Evolutionary conservation across 2,113 vertebrate genomes (phyloP).

Genomic region (Lasiurus borealis): DNA sequence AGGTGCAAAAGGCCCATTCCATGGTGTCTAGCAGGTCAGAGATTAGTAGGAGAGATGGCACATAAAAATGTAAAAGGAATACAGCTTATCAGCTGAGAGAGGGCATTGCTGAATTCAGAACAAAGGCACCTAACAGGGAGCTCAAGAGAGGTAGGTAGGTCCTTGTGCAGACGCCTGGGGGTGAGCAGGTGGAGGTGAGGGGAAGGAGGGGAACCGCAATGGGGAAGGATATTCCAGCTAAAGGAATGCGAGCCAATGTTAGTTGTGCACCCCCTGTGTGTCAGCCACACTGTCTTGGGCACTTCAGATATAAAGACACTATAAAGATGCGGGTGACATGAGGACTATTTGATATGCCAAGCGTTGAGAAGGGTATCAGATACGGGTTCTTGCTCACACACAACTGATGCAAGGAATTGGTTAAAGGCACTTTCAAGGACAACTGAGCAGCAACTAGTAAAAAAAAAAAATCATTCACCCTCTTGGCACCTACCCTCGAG

Average conservation of each 20-base stretch:
- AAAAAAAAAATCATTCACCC: neutral
- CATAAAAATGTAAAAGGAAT: neutral
- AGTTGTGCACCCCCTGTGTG: rapidly evolving
- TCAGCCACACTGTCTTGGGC: rapidly evolving
- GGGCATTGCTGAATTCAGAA: rapidly evolving
- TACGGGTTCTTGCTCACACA: neutral
- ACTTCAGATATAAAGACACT: neutral
- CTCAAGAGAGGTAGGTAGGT: neutral
- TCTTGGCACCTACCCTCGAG: neutral
- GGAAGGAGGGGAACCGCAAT: rapidly evolving
- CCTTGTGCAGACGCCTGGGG: rapidly evolving
- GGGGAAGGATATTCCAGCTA: neutral
- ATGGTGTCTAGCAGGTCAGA: neutral
- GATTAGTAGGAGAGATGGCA: neutral
- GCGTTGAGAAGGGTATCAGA: neutral
- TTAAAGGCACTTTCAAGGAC: neutral
- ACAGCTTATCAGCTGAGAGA: neutral
- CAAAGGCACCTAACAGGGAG: rapidly evolving
- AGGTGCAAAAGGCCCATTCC: neutral
- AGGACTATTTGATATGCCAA: neutral
- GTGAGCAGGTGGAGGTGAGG: neutral
- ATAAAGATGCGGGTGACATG: neutral
- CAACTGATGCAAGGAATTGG: rapidly evolving
- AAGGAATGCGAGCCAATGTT: rapidly evolving
- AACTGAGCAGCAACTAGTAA: neutral